Evolutionary conservation across 1,140 invertebrate species (phyloP).

Genomic region (Euwallacea fornicatus): DNA sequence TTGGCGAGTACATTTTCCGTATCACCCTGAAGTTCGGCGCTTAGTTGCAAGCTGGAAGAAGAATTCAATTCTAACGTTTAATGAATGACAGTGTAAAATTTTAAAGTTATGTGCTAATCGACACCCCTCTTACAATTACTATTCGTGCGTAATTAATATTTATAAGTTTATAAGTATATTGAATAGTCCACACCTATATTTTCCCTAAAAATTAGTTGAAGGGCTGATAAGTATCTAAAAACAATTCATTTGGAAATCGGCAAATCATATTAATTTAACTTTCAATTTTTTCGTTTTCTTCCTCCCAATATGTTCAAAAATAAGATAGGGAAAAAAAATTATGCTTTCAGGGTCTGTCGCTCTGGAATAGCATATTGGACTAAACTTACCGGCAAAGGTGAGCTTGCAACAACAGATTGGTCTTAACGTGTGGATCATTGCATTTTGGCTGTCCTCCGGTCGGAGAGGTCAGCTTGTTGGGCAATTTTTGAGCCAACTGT

Average conservation of each 20-base stretch:
- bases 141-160: too few species aligned
- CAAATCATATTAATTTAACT: too few species aligned
- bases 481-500: conserved; percentile 75
- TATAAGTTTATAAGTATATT: too few species aligned
- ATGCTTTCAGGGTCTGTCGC: not conserved
- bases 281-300: too few species aligned
- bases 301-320: not conserved
- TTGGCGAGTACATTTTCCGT: conserved; percentile 90
- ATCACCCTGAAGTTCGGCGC: conserved; percentile 95
- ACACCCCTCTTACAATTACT: too few species aligned
- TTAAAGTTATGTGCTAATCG: too few species aligned
- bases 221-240: too few species aligned
- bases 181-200: too few species aligned
- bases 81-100: too few species aligned
- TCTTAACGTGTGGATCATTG: conserved; percentile 97
- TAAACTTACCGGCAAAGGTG: conserved; percentile 71
- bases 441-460: conserved; percentile 63
- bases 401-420: conserved; percentile 93
- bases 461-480: conserved; percentile 71
- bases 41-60: conserved; percentile 74
- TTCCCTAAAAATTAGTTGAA: too few species aligned
- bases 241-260: too few species aligned
- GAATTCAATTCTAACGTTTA: not conserved
- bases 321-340: not conserved
- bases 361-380: not conserved